phyloP scores from a whole-genome alignment of 2,888 invertebrate genomes.

The Fabriciana adippe region DNA sequence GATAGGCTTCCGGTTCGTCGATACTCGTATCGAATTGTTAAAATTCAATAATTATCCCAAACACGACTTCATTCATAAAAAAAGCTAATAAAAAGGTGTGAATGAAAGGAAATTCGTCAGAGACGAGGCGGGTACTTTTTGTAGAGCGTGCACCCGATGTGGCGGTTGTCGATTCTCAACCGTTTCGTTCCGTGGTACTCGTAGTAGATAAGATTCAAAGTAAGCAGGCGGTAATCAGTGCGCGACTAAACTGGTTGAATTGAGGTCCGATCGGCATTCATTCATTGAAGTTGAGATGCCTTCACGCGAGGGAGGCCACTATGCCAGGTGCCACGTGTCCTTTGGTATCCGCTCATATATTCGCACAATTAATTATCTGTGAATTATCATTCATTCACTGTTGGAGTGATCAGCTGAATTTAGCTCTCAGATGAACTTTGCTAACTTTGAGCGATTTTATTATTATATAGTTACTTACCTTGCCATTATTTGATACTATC shows the following conservation, averaged over 20 bases:
- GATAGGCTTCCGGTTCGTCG: constrained; percentile 79
- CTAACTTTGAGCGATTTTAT: no score
- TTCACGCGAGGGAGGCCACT: constrained; percentile 61
- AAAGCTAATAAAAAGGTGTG: constrained; percentile 79
- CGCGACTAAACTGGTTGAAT: constrained; percentile 80
- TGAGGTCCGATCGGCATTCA: constrained; percentile 65
- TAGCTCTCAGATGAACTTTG: neutral
- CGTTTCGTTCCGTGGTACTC: constrained; percentile 59
- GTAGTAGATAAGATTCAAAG: constrained; percentile 78
- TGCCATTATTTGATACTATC: neutral
- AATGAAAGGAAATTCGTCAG: constrained; percentile 74
- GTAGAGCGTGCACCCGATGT: constrained; percentile 51
- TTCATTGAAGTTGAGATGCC: constrained; percentile 75
- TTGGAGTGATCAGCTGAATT: neutral
- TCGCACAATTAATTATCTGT: neutral
- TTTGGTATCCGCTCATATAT: constrained; percentile 39
- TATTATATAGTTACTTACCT: no score
- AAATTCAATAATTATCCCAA: constrained; percentile 82
- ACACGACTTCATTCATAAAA: constrained; percentile 82
- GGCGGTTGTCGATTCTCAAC: constrained; percentile 48
- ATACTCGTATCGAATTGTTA: constrained; percentile 81
- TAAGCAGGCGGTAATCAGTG: constrained; percentile 75
- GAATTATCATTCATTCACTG: neutral
- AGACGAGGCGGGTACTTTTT: constrained; percentile 62
- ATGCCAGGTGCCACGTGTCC: constrained; percentile 38